Conservation (phyloP, 2,113 vertebrate genomes). For the Gopherus flavomarginatus region DNA sequence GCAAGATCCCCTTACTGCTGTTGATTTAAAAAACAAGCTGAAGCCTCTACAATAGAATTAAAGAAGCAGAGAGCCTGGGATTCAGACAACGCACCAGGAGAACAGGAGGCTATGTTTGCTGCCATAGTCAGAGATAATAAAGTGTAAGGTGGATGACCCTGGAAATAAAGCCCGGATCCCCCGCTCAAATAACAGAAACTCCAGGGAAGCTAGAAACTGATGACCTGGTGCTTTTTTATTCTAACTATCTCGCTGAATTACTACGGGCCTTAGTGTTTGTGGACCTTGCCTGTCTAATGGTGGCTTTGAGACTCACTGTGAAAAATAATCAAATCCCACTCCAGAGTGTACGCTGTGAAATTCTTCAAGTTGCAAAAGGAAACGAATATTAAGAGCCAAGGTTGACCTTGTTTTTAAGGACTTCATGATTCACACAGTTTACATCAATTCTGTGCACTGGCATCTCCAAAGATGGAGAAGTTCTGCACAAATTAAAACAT, state of each 20-base stretch:
- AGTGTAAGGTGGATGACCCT: neutral
- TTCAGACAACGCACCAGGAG: neutral
- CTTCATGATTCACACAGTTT: neutral
- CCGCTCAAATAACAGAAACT: neutral
- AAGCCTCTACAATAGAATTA: neutral
- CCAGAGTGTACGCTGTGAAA: neutral
- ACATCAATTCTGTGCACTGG: neutral
- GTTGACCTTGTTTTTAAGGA: neutral
- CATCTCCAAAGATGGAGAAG: neutral
- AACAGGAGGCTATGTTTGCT: neutral
- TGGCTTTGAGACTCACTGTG: neutral
- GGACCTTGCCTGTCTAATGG: neutral
- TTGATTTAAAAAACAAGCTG: neutral
- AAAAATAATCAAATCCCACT: neutral
- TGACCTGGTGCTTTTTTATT: neutral
- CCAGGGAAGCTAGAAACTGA: neutral
- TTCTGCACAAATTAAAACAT: neutral
- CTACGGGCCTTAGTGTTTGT: neutral
- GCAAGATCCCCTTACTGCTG: neutral
- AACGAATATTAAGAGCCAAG: neutral
- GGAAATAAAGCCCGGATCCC: neutral
- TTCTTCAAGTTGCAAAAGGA: neutral
- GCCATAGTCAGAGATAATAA: neutral
- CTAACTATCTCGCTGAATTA: neutral
- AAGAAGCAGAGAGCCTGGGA: neutral